Evolutionary conservation across 2,113 vertebrate species (phyloP).

Genomic region (Cebus imitator): DNA sequence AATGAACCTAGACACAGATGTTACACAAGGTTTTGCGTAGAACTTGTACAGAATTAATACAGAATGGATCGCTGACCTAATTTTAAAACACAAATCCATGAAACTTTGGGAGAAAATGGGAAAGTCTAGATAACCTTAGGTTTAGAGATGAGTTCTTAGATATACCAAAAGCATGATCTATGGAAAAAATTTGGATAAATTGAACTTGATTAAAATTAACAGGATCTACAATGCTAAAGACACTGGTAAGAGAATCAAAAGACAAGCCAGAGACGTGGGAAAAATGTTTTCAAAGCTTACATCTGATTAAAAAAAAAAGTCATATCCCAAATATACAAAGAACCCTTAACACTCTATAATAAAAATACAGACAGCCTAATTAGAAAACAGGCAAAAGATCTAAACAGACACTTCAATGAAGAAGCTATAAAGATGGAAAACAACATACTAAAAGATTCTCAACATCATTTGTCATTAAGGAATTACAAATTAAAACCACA

Average conservation of each 20-base stretch:
- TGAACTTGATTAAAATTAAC: background rate
- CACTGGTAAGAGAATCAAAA: background rate
- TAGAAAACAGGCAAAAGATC: background rate
- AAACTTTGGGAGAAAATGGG: background rate
- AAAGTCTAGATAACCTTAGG: background rate
- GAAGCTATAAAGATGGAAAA: background rate
- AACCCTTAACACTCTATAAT: background rate
- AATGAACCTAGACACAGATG: background rate
- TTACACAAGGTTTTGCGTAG: background rate
- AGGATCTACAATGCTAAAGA: background rate
- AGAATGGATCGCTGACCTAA: background rate
- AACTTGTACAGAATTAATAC: background rate
- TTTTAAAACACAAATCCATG: background rate
- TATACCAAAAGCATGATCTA: background rate
- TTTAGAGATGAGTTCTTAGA: background rate
- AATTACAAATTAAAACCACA: background rate
- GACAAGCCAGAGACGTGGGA: background rate
- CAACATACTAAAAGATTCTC: background rate
- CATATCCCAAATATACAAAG: background rate
- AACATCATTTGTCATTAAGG: background rate
- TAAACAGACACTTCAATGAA: background rate
- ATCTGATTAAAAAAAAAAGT: background rate
- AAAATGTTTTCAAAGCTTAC: background rate
- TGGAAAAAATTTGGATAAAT: background rate
- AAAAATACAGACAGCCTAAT: background rate